Base-by-base conservation (phyloP, 2,113 vertebrate genomes). In the Cheilinus undulatus region DNA sequence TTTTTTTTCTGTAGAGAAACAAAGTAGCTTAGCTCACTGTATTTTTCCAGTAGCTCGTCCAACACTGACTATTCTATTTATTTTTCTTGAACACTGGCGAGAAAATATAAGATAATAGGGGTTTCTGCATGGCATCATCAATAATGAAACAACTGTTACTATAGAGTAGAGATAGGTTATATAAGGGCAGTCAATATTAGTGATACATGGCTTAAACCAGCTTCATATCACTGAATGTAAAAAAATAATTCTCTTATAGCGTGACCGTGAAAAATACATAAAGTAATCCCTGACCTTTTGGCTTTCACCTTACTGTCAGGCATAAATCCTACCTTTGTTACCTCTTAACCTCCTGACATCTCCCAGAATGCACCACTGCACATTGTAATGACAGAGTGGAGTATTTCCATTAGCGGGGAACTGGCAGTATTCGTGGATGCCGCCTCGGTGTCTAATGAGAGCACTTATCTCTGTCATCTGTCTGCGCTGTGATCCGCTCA, bases 391-490 rank as follows among this genome's bases (percentile, higher is more conserved):
- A 36, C 76, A 56, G 28, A 58, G n/a, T 23, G 1, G 24, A 30
- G 51, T 26, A 43, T 45, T 74, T 76, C 48, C 52, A 66, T 66
- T 42, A 59, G 72, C 30, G n/a, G 50, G 36, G 59, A 48, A 22
- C 30, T 27, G 63, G 70, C 73, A 14, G 22, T 36, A 42, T 73
- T 50, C 3, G 14, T 67, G 51, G n/a, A 75, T 78, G 30, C 17
- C 9, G 38, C 71, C 78, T 85, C 56, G 46, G 61, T 38, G 58
- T 78, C 83, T 90, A 92, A 90, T 91, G 85, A 83, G 73, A 82
- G 67, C 77, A 80, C 78, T 91, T 84, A 86, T 84, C 84, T 69
- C 70, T 68, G 77, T 90, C 84, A 83, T 90, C 80, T 79, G 69
- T 74, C 70, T 67, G 59, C 27, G 36, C 85, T 64, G 64, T 80